A percentile compares a stretch with the other conserved stretches of the same genome.
phyloP scores from a whole-genome alignment of 2,797 vertebrate species.

The Otolemur crassicaudatus region DNA sequence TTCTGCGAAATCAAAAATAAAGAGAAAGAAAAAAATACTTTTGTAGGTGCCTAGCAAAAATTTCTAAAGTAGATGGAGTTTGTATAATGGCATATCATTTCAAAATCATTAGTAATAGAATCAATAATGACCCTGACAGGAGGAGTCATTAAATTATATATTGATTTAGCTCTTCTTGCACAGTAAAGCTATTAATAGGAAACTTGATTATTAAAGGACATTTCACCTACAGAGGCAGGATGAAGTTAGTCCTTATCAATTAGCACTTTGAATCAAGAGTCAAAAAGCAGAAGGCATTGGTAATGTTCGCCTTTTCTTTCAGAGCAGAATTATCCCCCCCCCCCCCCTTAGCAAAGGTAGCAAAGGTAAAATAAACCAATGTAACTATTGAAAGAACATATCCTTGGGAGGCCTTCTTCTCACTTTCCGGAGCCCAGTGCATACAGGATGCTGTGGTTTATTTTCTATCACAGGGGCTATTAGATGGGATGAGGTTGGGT shows the following conservation, averaged over 20 bases:
- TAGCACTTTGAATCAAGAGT: conserved; percentile 16
- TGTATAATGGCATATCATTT: conserved; percentile 82
- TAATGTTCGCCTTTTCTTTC: background rate
- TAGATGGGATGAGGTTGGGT: background rate
- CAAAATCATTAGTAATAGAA: conserved; percentile 82
- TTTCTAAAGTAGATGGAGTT: conserved; percentile 74
- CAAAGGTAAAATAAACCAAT: background rate
- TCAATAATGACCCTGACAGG: conserved; percentile 82
- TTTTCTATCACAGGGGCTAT: background rate
- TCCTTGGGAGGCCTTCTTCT: background rate
- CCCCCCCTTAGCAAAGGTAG: background rate
- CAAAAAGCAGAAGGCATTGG: conserved; percentile 7
- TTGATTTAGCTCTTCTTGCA: conserved; percentile 55
- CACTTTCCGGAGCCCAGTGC: background rate
- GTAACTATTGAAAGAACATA: background rate
- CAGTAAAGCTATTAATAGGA: conserved; percentile 73
- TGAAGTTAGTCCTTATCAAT: conserved; percentile 45
- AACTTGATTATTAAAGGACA: conserved; percentile 79
- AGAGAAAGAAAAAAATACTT: conserved; percentile 75
- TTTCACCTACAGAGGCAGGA: conserved; percentile 74
- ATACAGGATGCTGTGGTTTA: background rate
- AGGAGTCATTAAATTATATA: conserved; percentile 80
- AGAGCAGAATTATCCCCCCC: background rate
- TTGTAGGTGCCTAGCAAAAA: conserved; percentile 70
- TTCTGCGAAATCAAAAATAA: conserved; percentile 72